A percentile compares a stretch with the other conserved stretches of the same genome.
Conservation (phyloP, 1,140 invertebrate species). For the Nylanderia fulva region DNA sequence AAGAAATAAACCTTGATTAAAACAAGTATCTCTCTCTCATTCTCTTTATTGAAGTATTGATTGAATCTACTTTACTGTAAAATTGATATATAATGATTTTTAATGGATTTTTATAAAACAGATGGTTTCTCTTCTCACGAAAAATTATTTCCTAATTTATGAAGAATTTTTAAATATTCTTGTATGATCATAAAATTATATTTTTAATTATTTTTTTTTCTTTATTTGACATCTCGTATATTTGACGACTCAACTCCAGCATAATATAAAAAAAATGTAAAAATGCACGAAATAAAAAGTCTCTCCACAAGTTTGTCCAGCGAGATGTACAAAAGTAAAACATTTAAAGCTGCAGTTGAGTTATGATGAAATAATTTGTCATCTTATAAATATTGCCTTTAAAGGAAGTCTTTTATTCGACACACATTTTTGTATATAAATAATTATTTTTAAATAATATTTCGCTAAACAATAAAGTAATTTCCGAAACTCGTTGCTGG, state of each 20-base stretch:
- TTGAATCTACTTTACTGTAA: background rate
- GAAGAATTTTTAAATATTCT: conserved; percentile 1
- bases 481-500: background rate
- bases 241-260: conserved; percentile 1
- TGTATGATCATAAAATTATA: background rate
- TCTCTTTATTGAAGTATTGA: background rate
- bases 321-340: background rate
- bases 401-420: background rate
- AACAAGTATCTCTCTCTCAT: background rate
- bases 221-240: background rate
- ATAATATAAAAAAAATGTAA: background rate
- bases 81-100: background rate
- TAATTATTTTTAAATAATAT: conserved; percentile 11
- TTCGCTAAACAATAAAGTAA: background rate
- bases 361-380: background rate
- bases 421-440: background rate
- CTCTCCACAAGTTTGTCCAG: background rate
- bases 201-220: background rate
- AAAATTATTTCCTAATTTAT: background rate
- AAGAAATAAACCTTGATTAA: conserved; percentile 7
- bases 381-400: background rate
- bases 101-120: conserved; percentile 5
- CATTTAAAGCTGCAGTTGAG: background rate
- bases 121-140: too few species aligned
- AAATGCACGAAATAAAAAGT: background rate